phyloP scores from a whole-genome alignment of 2,797 vertebrate species.

The Corythornis leucogaster region DNA sequence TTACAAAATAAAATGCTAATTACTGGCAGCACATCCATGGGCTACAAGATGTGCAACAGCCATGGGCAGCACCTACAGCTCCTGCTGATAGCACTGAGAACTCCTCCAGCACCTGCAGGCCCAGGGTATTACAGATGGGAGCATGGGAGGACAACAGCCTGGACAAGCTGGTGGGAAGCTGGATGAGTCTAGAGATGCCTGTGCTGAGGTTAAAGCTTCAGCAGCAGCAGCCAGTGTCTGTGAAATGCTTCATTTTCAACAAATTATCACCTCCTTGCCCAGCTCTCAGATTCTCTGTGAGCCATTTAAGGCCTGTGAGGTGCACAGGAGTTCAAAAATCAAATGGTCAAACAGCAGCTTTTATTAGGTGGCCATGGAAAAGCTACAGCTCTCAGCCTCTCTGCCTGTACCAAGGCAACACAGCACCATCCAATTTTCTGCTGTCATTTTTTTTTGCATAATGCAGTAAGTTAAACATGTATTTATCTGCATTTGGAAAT shows the following conservation, averaged over 20 bases:
- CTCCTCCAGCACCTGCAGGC: neutral
- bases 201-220: neutral
- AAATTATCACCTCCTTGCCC: neutral
- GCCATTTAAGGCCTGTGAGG: neutral
- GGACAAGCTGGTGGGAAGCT: rapidly evolving
- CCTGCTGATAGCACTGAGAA: rapidly evolving
- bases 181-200: neutral
- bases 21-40: neutral
- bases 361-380: neutral
- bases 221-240: neutral
- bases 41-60: neutral
- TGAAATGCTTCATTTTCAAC: neutral
- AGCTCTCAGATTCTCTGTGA: neutral
- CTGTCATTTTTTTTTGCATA: constrained; percentile 15
- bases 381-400: neutral
- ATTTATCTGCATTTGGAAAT: constrained; percentile 14
- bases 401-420: neutral
- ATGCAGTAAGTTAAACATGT: neutral
- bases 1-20: neutral
- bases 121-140: rapidly evolving
- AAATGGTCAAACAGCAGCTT: neutral
- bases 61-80: rapidly evolving
- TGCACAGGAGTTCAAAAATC: neutral
- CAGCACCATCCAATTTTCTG: neutral
- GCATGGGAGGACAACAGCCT: too few species aligned